Percentiles rank a stretch among this genome's conserved stretches.
Conservation (phyloP, 2,113 vertebrate species). For the Motacilla alba region DNA sequence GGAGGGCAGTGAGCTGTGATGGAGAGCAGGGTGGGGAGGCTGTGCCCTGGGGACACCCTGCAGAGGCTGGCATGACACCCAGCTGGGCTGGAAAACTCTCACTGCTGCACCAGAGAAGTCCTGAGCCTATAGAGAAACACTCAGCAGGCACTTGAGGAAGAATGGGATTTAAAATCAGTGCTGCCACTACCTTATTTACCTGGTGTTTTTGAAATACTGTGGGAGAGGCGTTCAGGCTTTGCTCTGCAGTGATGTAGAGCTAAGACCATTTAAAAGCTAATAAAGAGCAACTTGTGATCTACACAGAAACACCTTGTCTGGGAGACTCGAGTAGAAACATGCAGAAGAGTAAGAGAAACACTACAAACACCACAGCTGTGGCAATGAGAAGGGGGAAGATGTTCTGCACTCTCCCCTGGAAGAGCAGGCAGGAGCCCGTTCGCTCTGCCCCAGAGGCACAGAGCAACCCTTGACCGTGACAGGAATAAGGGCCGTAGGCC, state of each 20-base stretch:
- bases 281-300: not conserved
- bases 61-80: not conserved
- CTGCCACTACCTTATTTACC: not conserved
- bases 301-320: not conserved
- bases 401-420: not conserved
- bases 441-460: not conserved
- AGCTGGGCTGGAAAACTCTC: not conserved
- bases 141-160: not conserved
- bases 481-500: not conserved
- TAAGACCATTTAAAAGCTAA: not conserved
- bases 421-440: not conserved
- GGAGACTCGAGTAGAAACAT: not conserved
- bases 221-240: not conserved
- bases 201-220: not conserved
- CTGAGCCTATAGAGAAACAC: not conserved
- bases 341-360: not conserved
- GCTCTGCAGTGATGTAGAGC: not conserved
- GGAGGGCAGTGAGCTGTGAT: not conserved
- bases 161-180: not conserved
- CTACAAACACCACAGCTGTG: not conserved
- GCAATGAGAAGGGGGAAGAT: not conserved
- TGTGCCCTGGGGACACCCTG: rapidly evolving
- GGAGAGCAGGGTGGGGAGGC: not conserved
- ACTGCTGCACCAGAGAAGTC: not conserved
- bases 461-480: not conserved